A percentile compares a stretch with the other conserved stretches of the same genome.
Evolutionary conservation across 2,113 vertebrate genomes (phyloP).

Genomic region (Scartelaos histophorus): DNA sequence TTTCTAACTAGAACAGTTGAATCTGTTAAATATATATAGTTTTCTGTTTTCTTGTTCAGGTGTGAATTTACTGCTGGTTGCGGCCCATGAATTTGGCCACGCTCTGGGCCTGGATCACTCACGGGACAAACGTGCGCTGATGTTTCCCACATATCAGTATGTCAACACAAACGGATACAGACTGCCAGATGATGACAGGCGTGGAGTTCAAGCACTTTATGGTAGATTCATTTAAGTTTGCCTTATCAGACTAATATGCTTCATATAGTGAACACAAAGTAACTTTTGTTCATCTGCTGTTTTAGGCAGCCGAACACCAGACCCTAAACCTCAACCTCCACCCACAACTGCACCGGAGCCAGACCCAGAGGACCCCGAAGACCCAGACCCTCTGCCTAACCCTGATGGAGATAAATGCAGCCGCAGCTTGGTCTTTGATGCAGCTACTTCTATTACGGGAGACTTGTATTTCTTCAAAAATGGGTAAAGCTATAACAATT

Average conservation of each 20-base stretch:
- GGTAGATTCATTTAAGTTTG: conserved; percentile 57
- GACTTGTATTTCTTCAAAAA: conserved; percentile 75
- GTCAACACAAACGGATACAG: conserved; percentile 65
- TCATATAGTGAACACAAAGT: no score
- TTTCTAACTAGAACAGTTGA: background rate
- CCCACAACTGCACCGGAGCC: conserved; percentile 39
- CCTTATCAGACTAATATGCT: background rate
- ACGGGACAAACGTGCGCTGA: conserved; percentile 71
- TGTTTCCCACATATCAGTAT: conserved; percentile 79
- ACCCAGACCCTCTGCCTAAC: conserved; percentile 50
- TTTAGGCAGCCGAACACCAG: conserved; percentile 56
- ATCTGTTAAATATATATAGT: background rate
- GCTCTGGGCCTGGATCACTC: conserved; percentile 84
- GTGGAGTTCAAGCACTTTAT: conserved; percentile 82
- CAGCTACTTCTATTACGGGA: conserved; percentile 64
- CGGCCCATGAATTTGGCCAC: conserved; percentile 85
- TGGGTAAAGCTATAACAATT: conserved; percentile 31
- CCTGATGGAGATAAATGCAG: conserved; percentile 57
- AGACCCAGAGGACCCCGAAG: conserved; percentile 54
- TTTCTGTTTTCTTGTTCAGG: conserved; percentile 58
- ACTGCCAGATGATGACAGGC: conserved; percentile 80
- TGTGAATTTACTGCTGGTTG: conserved; percentile 80
- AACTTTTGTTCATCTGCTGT: background rate
- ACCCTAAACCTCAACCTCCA: conserved; percentile 28
- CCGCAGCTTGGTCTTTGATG: conserved; percentile 67